A percentile compares a stretch with the other conserved stretches of the same genome.
These are phyloP conservation scores for Gadopsis marmoratus DNA, from an alignment of 2,797 vertebrate genomes.

Conservation along the genomic window DNA sequence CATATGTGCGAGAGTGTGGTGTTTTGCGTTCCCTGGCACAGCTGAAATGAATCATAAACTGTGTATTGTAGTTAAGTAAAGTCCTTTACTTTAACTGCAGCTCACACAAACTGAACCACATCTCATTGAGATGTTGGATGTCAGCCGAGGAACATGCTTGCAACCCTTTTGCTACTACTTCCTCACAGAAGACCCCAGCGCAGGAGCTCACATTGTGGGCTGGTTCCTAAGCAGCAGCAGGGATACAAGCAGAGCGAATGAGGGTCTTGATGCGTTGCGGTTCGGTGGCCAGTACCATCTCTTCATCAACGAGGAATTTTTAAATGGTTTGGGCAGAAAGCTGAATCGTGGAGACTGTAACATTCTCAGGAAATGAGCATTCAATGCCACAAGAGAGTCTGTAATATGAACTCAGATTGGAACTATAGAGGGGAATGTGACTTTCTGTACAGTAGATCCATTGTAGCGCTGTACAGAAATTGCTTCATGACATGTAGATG, in stretches of 20 bases:
- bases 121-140: conserved; percentile 39
- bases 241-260: conserved; percentile 73
- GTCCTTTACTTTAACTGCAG: conserved; percentile 36
- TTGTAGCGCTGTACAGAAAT: conserved; percentile 55
- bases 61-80: conserved; percentile 54
- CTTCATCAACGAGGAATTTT: conserved; percentile 71
- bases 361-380: conserved; percentile 54
- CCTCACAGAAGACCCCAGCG: neutral
- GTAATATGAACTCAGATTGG: conserved; percentile 35
- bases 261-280: conserved; percentile 47
- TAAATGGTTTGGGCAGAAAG: conserved; percentile 44
- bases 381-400: conserved; percentile 50
- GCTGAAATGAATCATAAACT: conserved; percentile 38
- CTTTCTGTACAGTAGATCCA: conserved; percentile 62
- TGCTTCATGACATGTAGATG: conserved; percentile 59
- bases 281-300: conserved; percentile 41
- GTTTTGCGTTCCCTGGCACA: conserved; percentile 27
- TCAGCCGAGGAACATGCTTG: neutral
- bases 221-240: conserved; percentile 72
- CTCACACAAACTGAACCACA: conserved; percentile 36
- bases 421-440: conserved; percentile 19
- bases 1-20: conserved; percentile 32
- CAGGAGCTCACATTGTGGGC: conserved; percentile 65
- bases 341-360: conserved; percentile 43
- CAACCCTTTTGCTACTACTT: neutral